phyloP scores from a whole-genome alignment of 2,797 vertebrate genomes.

The Tiaroga cobitis region DNA sequence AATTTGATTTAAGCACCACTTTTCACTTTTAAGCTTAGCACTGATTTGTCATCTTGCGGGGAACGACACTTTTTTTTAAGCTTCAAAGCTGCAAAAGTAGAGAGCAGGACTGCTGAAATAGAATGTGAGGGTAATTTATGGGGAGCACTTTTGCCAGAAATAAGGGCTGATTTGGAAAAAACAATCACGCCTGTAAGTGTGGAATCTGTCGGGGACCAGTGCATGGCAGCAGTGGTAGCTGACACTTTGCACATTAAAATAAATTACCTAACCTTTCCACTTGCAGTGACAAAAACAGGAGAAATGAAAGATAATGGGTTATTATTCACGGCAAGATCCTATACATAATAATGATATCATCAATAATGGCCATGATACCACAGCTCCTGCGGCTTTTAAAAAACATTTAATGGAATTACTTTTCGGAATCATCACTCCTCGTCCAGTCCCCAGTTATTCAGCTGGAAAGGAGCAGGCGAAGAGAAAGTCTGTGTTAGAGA shows the following conservation, averaged over 20 bases:
- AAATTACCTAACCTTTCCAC: constrained; percentile 87
- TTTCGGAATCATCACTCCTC: constrained; percentile 77
- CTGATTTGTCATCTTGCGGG: background rate
- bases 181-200: constrained; percentile 78
- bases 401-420: constrained; percentile 83
- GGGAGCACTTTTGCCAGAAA: constrained; percentile 72
- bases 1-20: background rate
- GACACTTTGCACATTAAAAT: constrained; percentile 86
- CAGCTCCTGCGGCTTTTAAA: constrained; percentile 80
- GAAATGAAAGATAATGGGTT: constrained; percentile 84
- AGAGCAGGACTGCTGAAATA: constrained; percentile 60
- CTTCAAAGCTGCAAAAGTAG: constrained; percentile 25
- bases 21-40: background rate
- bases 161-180: constrained; percentile 74
- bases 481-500: constrained; percentile 62
- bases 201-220: constrained; percentile 75
- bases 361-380: constrained; percentile 78
- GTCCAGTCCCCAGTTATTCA: constrained; percentile 71
- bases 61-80: constrained; percentile 7
- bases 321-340: constrained; percentile 81
- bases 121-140: constrained; percentile 75
- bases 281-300: constrained; percentile 81
- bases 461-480: constrained; percentile 71
- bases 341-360: constrained; percentile 87
- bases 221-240: constrained; percentile 73